Conservation (phyloP, 2,113 vertebrate species). For the Tursiops truncatus region DNA sequence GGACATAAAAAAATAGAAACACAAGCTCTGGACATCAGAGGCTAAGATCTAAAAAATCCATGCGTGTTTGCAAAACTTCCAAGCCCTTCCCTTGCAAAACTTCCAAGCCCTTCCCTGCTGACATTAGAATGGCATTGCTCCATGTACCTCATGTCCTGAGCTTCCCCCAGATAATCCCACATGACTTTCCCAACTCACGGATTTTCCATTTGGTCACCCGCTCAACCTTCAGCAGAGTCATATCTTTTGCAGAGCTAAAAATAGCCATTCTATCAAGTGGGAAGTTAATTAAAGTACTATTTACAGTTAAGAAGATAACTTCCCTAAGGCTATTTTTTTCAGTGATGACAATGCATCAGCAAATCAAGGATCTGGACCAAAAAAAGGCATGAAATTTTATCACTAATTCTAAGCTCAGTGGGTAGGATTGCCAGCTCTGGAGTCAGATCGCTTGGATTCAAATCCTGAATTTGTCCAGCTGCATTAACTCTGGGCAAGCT, state of each 20-base stretch:
- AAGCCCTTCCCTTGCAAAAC: constrained; percentile 34
- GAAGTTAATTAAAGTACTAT: constrained; percentile 46
- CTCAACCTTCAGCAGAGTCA: constrained; percentile 54
- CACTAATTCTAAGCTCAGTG: not conserved
- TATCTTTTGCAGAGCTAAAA: constrained; percentile 68
- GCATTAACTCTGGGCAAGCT: not conserved
- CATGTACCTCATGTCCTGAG: constrained; percentile 46
- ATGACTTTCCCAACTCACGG: constrained; percentile 36
- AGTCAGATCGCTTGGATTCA: constrained; percentile 1
- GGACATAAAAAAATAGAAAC: constrained; percentile 36
- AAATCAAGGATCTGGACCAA: not conserved
- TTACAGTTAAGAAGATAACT: constrained; percentile 38
- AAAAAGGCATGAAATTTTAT: not conserved
- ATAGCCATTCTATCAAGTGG: constrained; percentile 35
- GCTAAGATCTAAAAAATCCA: constrained; percentile 15
- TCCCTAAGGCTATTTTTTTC: not conserved
- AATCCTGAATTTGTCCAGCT: not conserved
- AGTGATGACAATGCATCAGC: not conserved
- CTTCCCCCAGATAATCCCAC: constrained; percentile 48
- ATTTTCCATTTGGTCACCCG: constrained; percentile 75
- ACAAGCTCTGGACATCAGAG: constrained; percentile 6
- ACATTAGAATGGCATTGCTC: constrained; percentile 46
- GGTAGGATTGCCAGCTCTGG: not conserved
- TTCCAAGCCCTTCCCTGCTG: constrained; percentile 34
- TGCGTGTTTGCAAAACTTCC: constrained; percentile 9